Evolutionary conservation across 2,797 vertebrate species (phyloP), one percentile per base, ranked within the genome.

Genomic region (Diglossa cyanea): DNA sequence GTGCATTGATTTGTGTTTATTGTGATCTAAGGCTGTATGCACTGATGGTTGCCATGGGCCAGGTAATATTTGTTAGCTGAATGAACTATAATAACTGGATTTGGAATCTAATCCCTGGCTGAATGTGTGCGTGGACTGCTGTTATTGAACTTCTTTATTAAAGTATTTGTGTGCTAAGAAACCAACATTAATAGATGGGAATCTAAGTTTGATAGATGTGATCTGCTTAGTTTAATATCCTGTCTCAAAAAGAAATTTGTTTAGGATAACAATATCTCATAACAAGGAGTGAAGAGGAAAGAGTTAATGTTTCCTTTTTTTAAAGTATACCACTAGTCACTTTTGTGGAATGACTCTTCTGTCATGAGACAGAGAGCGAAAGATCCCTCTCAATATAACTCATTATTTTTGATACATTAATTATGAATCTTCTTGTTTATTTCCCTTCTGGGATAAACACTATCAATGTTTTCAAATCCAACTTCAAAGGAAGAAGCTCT

Each of bases 371-470:
- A 17, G 33, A 62, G 39, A 83, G 51, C 35, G 25, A 17, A 82
- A 90, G 16, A 58, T 76, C 13, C 20, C 17, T 68, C 23, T 85
- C 54, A 61, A 15, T 79, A 53, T 18, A 85, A 79, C 71, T 93
- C 72, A 68, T 95, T 96, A 89, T 95, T 95, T 92, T 92, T 72
- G 11, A 71, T 86, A 35, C 23, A 58, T 94, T 92, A 97, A 94
- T 95, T 96, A 92, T 92, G 54, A 66, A 71, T 94, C 39, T 19
- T 85, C 90, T 80, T 95, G 55, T 94, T 96, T 91, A 82, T 96
- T 95, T 95, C 88, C 93, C 93, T 94, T 91, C 88, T 94, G 92
- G 93, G 94, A 91, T 95, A 95, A 95, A 93, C 78, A 87, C 20
- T 87, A 82, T 77, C 77, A 68, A 4, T 77, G 53, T 93, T 92